Conservation (phyloP, 2,797 vertebrate genomes). For the Percopsis omiscomaycus region DNA sequence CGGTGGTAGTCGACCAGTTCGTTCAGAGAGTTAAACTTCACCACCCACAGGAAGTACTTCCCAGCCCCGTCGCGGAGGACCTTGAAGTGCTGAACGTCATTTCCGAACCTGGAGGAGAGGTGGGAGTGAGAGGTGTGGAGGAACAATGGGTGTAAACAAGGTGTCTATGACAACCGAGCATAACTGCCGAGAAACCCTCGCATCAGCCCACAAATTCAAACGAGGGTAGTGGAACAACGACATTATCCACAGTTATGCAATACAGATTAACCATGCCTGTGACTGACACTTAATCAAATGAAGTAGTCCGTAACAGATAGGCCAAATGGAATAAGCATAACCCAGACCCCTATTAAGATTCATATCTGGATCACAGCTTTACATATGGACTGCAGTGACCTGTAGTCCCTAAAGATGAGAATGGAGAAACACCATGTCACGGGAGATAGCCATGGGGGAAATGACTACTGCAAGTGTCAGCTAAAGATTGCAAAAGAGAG, state of each 20-base stretch:
- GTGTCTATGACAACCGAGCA: not conserved
- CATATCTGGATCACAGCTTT: slow-evolving; percentile 24
- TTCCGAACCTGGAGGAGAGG: slow-evolving; percentile 85
- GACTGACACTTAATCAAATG: slow-evolving; percentile 6
- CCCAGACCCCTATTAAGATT: slow-evolving; percentile 37
- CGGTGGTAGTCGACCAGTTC: slow-evolving; percentile 99
- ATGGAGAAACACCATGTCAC: slow-evolving; percentile 3
- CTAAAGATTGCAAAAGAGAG: slow-evolving; percentile 14
- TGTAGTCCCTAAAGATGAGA: slow-evolving; percentile 13
- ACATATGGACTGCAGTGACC: slow-evolving; percentile 33
- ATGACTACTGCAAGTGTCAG: slow-evolving; percentile 23
- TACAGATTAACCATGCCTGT: slow-evolving; percentile 18
- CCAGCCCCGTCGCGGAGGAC: slow-evolving; percentile 97
- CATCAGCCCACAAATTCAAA: slow-evolving; percentile 6
- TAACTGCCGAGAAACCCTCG: not conserved
- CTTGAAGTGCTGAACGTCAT: slow-evolving; percentile 98
- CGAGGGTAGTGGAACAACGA: slow-evolving; percentile 10
- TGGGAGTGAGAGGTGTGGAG: not conserved
- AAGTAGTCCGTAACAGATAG: not conserved
- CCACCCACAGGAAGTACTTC: slow-evolving; percentile 99
- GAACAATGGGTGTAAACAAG: not conserved
- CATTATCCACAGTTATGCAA: slow-evolving; percentile 23
- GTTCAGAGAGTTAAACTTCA: slow-evolving; percentile 98
- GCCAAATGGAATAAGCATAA: slow-evolving; percentile 6
- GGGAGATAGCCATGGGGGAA: slow-evolving; percentile 38